These are phyloP conservation scores for Nixonia krombeini DNA, from an alignment of 1,140 invertebrate species.

Conservation along the genomic window DNA sequence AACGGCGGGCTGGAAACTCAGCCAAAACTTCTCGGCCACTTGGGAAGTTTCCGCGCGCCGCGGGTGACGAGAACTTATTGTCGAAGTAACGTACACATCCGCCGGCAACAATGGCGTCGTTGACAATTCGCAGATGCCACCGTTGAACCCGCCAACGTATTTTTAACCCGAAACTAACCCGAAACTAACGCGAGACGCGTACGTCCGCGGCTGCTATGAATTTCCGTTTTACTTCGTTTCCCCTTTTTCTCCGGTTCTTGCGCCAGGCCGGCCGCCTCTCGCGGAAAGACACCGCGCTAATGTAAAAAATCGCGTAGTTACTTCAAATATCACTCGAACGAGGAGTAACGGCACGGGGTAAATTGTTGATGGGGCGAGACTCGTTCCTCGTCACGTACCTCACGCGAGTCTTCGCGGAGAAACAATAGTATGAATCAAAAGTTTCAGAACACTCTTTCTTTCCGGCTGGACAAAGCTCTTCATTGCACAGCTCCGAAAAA, in stretches of 20 bases:
- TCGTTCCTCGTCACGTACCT: too few relatives aligned
- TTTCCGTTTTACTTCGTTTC: constrained; percentile 7
- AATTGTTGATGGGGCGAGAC: too few relatives aligned
- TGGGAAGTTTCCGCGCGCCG: constrained; percentile 19
- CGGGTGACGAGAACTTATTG: constrained; percentile 39
- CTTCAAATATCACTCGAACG: too few relatives aligned
- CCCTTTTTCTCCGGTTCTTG: neutral
- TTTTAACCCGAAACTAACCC: too few relatives aligned
- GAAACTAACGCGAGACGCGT: constrained; percentile 9
- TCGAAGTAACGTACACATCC: constrained; percentile 31
- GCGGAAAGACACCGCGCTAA: neutral
- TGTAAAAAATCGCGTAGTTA: constrained; percentile 1
- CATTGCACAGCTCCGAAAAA: too few relatives aligned
- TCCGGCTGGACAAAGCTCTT: too few relatives aligned
- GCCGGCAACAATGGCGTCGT: constrained; percentile 17
- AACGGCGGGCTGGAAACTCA: constrained; percentile 24
- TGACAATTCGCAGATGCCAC: constrained; percentile 28
- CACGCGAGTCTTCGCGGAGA: too few relatives aligned
- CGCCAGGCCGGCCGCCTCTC: neutral
- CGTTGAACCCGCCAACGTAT: constrained; percentile 7
- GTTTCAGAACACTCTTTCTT: too few relatives aligned
- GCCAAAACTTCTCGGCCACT: constrained; percentile 37
- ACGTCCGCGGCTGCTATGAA: neutral
- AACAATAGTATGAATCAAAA: too few relatives aligned
- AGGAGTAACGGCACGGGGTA: too few relatives aligned